Evolutionary conservation across 2,797 vertebrate species (phyloP).

Genomic region (Smutsia temminckii): DNA sequence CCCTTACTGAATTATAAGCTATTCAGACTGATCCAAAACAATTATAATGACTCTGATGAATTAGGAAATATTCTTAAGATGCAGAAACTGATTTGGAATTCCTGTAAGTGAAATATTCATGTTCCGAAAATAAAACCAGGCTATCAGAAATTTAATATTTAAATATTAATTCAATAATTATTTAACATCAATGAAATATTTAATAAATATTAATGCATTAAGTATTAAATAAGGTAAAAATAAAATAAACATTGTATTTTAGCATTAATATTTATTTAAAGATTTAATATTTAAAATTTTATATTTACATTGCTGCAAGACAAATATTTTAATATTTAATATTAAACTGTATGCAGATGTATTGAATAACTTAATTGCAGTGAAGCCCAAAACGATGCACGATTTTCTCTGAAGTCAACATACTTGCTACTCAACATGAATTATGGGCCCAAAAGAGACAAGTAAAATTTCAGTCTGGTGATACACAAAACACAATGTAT

Average conservation of each 20-base stretch:
- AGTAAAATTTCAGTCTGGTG: neutral
- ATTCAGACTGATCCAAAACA: constrained; percentile 50
- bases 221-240: neutral
- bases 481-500: neutral
- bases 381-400: neutral
- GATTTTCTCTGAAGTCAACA: neutral
- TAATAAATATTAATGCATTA: neutral
- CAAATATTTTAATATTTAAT: constrained; percentile 12
- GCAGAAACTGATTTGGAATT: constrained; percentile 22
- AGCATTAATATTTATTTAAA: neutral
- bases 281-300: constrained; percentile 3
- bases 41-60: constrained; percentile 21
- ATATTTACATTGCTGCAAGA: neutral
- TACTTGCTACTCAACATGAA: constrained; percentile 2
- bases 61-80: constrained; percentile 48
- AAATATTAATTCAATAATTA: constrained; percentile 33
- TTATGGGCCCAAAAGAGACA: neutral
- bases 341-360: neutral
- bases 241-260: neutral
- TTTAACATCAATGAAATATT: neutral
- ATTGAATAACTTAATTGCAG: constrained; percentile 36
- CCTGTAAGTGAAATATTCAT: constrained; percentile 29
- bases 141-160: constrained; percentile 12
- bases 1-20: constrained; percentile 40
- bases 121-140: constrained; percentile 19